Evolutionary conservation across 2,888 invertebrate genomes (phyloP), one percentile per base, ranked within the genome.

Genomic region (Microdon myrmicae): DNA sequence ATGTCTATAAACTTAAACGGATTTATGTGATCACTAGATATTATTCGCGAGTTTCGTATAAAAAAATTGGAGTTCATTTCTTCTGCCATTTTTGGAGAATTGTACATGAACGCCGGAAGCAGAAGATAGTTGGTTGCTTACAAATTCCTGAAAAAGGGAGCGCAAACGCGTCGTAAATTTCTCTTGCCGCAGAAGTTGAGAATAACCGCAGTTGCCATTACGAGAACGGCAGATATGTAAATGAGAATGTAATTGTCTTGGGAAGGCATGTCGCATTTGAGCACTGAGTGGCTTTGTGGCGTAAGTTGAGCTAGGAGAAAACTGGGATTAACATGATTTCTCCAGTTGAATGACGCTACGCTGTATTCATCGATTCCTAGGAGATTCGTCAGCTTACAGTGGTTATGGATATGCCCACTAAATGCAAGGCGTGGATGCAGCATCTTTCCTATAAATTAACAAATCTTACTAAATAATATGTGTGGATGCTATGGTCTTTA

Each of bases 271-370:
- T 86, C 86, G 77, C 96, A 96, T 76, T 92, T 89, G 56, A 83
- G 81, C 37, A 94, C 83, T 23, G 86, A 85, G 76, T 88, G 88
- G 73, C 90, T 86, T 67, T 87, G 84, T 0, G 88, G 85, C 20
- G 88, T 87, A 70, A 95, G 85, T 25, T 87, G 83, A 66, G 89
- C 86, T 85, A 97, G 82, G 72, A 94, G 85, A 82, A 94, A 95
- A 71, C 92, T 92, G 0, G 97, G 97, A 78, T 92, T 90, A 71
- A 90, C 82, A 76, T 91, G 91, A 80, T 98, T 96, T 54, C 97
- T 84, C 98, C 98, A 98, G 74, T 90, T 96, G 73, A 96, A 98
- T 3, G 97, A 97, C 0, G 97, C 89, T 4, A 98, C 86, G 0
- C 96, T 96, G 71, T 88, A 86, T 77, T 92, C 92, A 2, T 85